A percentile compares a stretch with the other conserved stretches of the same genome.
These are phyloP conservation scores for human DNA, from an alignment of 2,113 vertebrate genomes.

Conservation along the genomic window DNA sequence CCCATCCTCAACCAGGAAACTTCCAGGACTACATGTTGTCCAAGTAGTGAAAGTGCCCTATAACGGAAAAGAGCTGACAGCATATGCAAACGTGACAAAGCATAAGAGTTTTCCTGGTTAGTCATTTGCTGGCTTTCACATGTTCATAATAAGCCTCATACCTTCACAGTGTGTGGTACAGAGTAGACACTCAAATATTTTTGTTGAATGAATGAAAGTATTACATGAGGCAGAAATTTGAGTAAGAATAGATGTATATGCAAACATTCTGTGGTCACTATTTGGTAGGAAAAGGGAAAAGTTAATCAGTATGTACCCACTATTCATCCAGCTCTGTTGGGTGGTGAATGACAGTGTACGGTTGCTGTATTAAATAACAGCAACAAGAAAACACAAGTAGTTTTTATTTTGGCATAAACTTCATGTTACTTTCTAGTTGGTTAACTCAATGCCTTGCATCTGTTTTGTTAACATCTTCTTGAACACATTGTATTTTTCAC, in stretches of 20 bases:
- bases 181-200: not conserved
- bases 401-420: constrained; percentile 47
- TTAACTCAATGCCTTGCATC: constrained; percentile 54
- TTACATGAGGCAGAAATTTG: not conserved
- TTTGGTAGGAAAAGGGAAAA: not conserved
- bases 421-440: constrained; percentile 44
- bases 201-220: not conserved
- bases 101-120: not conserved
- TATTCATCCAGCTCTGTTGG: not conserved
- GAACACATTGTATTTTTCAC: constrained; percentile 79
- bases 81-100: not conserved
- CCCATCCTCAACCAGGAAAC: not conserved
- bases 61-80: not conserved
- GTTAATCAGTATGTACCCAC: not conserved
- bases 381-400: constrained; percentile 40
- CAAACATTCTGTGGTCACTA: not conserved
- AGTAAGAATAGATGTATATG: not conserved
- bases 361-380: not conserved
- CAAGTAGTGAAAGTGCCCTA: not conserved
- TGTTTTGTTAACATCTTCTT: constrained; percentile 59
- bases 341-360: not conserved
- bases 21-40: too few relatives aligned
- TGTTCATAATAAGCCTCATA: not conserved
- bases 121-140: not conserved
- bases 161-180: too few relatives aligned